Percentiles rank a stretch among this genome's conserved stretches.
phyloP scores from a whole-genome alignment of 2,888 invertebrate species.

The Scaptomyza caliginosa region DNA sequence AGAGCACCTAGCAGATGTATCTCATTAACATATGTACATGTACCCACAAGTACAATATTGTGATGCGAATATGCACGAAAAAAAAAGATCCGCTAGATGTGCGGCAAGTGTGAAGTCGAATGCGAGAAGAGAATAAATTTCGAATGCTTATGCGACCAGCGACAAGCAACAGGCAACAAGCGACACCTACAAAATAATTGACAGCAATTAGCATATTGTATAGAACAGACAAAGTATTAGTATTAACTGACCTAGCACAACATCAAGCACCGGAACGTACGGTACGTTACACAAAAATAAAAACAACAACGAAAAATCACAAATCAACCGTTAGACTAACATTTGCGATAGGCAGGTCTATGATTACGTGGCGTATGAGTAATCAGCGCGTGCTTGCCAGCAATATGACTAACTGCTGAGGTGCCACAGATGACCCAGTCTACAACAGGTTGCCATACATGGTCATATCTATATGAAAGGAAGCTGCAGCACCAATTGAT shows the following conservation, averaged over 20 bases:
- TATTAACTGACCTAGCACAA: constrained; percentile 56
- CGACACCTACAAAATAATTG: constrained; percentile 34
- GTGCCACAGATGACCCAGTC: constrained; percentile 6
- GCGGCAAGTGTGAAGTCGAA: constrained; percentile 31
- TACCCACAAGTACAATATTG: constrained; percentile 16
- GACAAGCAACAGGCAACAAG: background rate
- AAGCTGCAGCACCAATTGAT: constrained; percentile 25
- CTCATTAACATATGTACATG: constrained; percentile 34
- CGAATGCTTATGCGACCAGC: constrained; percentile 22
- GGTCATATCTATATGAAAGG: constrained; percentile 6
- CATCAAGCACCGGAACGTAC: background rate
- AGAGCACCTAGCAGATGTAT: constrained; percentile 60
- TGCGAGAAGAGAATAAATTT: constrained; percentile 30
- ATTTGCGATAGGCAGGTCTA: constrained; percentile 27
- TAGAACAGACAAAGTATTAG: constrained; percentile 14
- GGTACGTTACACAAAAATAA: constrained; percentile 25
- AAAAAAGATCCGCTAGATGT: constrained; percentile 35
- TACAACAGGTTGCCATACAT: constrained; percentile 16
- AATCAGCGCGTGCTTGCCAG: constrained; percentile 40
- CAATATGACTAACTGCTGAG: constrained; percentile 35
- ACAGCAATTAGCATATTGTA: constrained; percentile 42
- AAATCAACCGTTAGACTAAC: constrained; percentile 25
- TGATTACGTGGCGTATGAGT: constrained; percentile 71
- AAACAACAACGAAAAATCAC: too few relatives aligned
- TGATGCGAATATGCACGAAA: constrained; percentile 23